Conservation (phyloP, 2,888 invertebrate genomes). For the Micoletzkya japonica region DNA sequence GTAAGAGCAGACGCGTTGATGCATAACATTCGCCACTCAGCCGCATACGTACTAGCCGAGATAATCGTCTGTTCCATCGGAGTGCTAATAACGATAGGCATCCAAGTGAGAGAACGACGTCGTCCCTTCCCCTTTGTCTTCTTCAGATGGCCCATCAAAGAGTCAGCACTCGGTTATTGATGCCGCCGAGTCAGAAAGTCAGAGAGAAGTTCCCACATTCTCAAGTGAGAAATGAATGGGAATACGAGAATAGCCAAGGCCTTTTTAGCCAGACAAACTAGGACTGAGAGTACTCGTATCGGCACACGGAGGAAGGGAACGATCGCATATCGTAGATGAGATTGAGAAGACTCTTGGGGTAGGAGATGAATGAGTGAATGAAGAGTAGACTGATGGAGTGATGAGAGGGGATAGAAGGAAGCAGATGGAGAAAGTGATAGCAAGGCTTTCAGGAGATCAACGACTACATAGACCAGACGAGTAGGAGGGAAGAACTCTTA, state of each 20-base stretch:
- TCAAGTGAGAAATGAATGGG: neutral
- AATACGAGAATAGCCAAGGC: neutral
- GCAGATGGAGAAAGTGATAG: neutral
- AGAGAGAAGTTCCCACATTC: conserved; percentile 25
- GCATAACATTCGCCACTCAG: neutral
- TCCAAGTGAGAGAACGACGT: conserved; percentile 1
- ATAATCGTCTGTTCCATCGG: conserved; percentile 26
- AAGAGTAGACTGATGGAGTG: neutral
- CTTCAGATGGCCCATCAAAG: conserved; percentile 27
- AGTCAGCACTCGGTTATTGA: conserved; percentile 21
- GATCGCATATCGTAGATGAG: conserved; percentile 13
- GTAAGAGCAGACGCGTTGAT: conserved; percentile 4
- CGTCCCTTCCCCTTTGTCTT: neutral
- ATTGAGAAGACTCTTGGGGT: conserved; percentile 19
- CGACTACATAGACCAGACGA: conserved; percentile 4
- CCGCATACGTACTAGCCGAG: conserved; percentile 24
- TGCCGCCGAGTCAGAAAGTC: conserved; percentile 27
- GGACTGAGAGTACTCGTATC: conserved; percentile 22
- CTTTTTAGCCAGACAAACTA: conserved; percentile 22
- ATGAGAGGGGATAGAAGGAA: neutral
- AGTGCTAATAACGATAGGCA: conserved; percentile 25
- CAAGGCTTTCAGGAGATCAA: conserved; percentile 14
- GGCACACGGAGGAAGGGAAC: neutral
- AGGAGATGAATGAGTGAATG: neutral
- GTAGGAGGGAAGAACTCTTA: conserved; percentile 11